These are phyloP conservation scores for Cassiopea xamachana DNA, from an alignment of 30 jellyfish, hydroid and myxozoan species.

Conservation along the genomic window DNA sequence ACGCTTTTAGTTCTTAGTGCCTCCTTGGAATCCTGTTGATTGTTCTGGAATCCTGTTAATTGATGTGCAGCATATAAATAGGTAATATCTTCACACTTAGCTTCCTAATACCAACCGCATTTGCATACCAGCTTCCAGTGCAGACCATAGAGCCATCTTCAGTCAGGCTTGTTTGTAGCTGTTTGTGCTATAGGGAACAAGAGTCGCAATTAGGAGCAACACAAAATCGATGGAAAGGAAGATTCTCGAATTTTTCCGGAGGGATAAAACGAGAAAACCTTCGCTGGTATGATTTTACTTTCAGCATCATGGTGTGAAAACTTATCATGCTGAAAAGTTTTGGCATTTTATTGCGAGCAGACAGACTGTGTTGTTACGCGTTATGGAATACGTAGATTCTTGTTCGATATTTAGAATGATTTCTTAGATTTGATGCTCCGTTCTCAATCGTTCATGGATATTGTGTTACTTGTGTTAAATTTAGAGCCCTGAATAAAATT, in stretches of 20 bases:
- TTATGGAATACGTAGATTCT: too few relatives aligned
- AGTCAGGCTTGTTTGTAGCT: background rate
- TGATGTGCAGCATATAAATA: background rate
- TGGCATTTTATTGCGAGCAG: background rate
- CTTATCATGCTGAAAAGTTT: background rate
- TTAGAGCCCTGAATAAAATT: too few relatives aligned
- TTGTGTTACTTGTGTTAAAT: too few relatives aligned
- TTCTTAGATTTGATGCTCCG: too few relatives aligned
- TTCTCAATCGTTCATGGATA: too few relatives aligned
- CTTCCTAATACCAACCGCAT: conserved; percentile 3
- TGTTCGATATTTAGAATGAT: too few relatives aligned
- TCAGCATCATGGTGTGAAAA: background rate
- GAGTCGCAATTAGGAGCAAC: background rate
- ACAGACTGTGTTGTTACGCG: too few relatives aligned
- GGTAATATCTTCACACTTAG: background rate
- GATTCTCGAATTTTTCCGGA: background rate
- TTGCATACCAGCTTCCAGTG: background rate
- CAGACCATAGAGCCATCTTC: background rate
- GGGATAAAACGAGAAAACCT: background rate
- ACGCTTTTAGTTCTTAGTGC: background rate
- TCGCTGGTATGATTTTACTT: background rate
- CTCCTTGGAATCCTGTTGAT: background rate
- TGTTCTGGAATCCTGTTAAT: background rate
- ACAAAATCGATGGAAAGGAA: background rate
- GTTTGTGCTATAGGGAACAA: background rate